Evolutionary conservation across 2,888 invertebrate genomes (phyloP), one percentile per base, ranked within the genome.

Genomic region (Drosophila mercatorum): DNA sequence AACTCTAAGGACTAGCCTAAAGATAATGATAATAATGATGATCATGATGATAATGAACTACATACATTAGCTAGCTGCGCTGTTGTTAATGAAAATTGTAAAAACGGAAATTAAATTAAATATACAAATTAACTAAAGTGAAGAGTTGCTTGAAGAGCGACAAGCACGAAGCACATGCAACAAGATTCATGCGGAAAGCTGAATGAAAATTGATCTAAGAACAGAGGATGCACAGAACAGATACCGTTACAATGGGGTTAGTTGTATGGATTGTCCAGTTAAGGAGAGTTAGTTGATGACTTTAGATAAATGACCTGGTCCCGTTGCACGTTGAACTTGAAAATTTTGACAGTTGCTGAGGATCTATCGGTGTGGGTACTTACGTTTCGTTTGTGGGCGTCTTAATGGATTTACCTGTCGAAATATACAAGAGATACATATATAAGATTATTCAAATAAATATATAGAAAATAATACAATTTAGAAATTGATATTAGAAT

Each of bases 381-480:
- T 92, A 93, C 92, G 93, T 92, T 92, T 93, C 92, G 53, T 91
- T 92, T 75, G 92, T 91, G 57, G 91, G 81, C 74, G 92, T 88
- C 81, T 91, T 92, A 34, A 92, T 81, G 31, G 92, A 91, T 90
- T 92, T 92, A 40, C 89, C 93, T 93, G 90, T 51, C 90, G 80
- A 68, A 10, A 41, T 7, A 68, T n/a, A n/a, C 5, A 17, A 55
- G 40, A 41, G 17, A 55, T 1, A 17, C 17, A 22, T 22, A 22
- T 2, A 2, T 22, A 22, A 22, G 22, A 22, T 22, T 22, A 22
- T 22, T 17, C 3, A 46, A 12, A 52, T 31, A 14, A 49, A n/a
- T 46, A 7, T 46, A 12, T 14, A 6, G 22, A n/a, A 36, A 7
- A 11, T 1, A 7, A 11, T 1, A 10, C 34, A n/a, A 14, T 36